Conservation (phyloP, 2,888 invertebrate genomes). For the Cephonodes hylas region DNA sequence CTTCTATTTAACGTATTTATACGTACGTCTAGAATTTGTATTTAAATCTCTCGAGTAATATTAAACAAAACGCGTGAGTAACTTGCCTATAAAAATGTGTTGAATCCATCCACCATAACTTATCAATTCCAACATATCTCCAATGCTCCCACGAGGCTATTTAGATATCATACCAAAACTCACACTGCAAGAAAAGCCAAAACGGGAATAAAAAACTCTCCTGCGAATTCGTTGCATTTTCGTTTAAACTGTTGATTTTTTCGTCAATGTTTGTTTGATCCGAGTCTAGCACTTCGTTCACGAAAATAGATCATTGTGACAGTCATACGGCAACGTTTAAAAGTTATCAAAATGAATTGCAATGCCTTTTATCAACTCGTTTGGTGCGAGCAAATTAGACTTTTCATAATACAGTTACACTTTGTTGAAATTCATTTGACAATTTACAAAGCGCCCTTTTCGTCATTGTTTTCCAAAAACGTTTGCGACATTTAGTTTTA, state of each 20-base stretch:
- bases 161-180: not conserved
- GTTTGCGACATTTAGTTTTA: not conserved
- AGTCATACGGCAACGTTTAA: not conserved
- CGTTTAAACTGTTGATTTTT: not conserved
- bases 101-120: too few relatives aligned
- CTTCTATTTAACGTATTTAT: too few relatives aligned
- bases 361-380: not conserved
- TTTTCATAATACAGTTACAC: not conserved
- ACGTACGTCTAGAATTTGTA: too few relatives aligned
- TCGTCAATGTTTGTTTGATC: not conserved
- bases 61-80: too few relatives aligned
- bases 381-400: not conserved
- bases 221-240: not conserved
- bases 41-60: too few relatives aligned
- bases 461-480: not conserved
- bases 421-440: not conserved
- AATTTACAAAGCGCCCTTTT: not conserved
- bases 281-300: not conserved
- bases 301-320: not conserved
- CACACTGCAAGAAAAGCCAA: not conserved
- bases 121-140: too few relatives aligned
- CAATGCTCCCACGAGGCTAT: too few relatives aligned
- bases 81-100: too few relatives aligned
- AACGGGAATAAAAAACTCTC: too few relatives aligned
- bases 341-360: not conserved